Conservation (phyloP, 2,888 invertebrate species). For the Leucophenga maculata region DNA sequence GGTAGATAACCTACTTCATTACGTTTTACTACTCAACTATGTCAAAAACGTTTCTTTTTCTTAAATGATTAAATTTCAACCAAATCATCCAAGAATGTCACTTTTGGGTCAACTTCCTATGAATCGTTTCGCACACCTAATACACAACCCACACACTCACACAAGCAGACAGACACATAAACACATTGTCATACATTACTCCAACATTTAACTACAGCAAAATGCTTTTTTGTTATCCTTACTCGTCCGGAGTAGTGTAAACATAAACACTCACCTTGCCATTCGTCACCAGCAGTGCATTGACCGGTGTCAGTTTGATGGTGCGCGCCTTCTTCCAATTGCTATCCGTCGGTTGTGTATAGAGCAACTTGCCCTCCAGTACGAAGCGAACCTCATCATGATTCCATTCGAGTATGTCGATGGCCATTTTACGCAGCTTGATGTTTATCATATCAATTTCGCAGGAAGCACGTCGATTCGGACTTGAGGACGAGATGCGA, state of each 20-base stretch:
- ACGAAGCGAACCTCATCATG: constrained; percentile 93
- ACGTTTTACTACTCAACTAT: too few species aligned
- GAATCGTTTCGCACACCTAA: constrained; percentile 48
- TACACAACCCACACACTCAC: background rate
- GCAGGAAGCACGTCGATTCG: constrained; percentile 81
- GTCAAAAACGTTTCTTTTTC: too few species aligned
- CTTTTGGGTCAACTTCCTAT: too few species aligned
- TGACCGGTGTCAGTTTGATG: constrained; percentile 89
- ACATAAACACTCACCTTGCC: constrained; percentile 80
- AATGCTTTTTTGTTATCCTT: too few species aligned
- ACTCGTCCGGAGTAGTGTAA: background rate
- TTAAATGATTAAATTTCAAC: too few species aligned
- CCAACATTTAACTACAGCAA: too few species aligned
- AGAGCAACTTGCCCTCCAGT: constrained; percentile 89
- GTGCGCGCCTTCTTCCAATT: constrained; percentile 92
- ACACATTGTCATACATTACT: too few species aligned
- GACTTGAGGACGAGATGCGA: constrained; percentile 83
- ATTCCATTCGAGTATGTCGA: constrained; percentile 94
- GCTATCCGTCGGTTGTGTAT: constrained; percentile 91
- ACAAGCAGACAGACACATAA: too few species aligned
- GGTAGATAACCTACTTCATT: too few species aligned
- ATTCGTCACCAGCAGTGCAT: constrained; percentile 91
- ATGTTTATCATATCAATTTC: constrained; percentile 92
- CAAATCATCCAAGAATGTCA: too few species aligned
- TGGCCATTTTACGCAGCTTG: constrained; percentile 91